Percentiles rank a stretch among this genome's conserved stretches.
These are phyloP conservation scores for Gadus chalcogrammus DNA, from an alignment of 2,113 vertebrate genomes.

Conservation along the genomic window DNA sequence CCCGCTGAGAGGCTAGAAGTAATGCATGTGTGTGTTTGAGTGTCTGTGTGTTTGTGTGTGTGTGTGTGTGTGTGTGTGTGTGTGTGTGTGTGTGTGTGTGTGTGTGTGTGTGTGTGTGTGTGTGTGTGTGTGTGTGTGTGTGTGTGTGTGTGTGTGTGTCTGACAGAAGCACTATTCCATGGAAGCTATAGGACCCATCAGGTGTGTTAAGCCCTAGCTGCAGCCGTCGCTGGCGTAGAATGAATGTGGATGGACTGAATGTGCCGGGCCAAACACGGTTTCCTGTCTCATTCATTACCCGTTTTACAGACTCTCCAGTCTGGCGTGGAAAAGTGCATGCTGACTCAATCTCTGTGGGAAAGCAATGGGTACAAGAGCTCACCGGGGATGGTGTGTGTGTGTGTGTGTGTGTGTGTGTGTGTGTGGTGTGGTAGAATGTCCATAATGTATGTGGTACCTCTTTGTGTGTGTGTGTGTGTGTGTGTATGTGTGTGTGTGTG, in stretches of 20 bases:
- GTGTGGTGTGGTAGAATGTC: background rate
- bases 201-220: constrained; percentile 26
- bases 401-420: constrained; percentile 7
- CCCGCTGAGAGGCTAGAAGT: background rate
- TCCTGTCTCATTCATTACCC: constrained; percentile 59
- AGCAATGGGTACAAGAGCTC: constrained; percentile 22
- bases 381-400: too few species aligned
- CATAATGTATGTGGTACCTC: background rate
- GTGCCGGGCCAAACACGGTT: constrained; percentile 40
- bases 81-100: background rate
- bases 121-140: background rate
- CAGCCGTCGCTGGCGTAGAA: constrained; percentile 32
- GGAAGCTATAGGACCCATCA: too few species aligned
- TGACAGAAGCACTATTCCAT: background rate
- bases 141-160: background rate
- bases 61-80: too few species aligned
- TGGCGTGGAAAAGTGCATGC: constrained; percentile 36
- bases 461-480: background rate
- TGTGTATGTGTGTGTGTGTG: background rate
- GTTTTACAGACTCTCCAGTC: constrained; percentile 52
- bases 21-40: constrained; percentile 2
- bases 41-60: background rate
- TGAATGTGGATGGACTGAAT: constrained; percentile 32
- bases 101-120: background rate
- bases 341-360: constrained; percentile 52